These are phyloP conservation scores for Drosophila lacicola DNA, from an alignment of 2,888 invertebrate species.

Conservation along the genomic window DNA sequence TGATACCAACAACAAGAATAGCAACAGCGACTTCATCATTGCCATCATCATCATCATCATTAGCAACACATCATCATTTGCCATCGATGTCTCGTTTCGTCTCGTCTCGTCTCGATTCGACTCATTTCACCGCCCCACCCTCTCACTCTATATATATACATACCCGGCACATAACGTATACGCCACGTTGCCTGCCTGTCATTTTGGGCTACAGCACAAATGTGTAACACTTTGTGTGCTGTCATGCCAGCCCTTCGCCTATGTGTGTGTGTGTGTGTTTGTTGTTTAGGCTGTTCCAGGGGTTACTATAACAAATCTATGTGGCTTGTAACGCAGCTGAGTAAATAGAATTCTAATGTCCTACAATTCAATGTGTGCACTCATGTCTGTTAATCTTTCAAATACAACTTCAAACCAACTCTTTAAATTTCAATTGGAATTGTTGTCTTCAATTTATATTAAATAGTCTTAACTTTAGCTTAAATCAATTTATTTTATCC, in stretches of 20 bases:
- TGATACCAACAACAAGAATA: conserved; percentile 49
- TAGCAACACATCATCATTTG: conserved; percentile 70
- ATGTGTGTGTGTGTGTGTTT: conserved; percentile 10
- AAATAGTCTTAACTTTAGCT: background rate
- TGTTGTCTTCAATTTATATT: background rate
- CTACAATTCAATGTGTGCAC: conserved; percentile 2
- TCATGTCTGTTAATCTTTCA: conserved; percentile 11
- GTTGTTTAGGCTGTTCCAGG: conserved; percentile 10
- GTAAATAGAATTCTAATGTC: conserved; percentile 26
- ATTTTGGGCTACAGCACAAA: conserved; percentile 41
- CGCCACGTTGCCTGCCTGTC: conserved; percentile 29
- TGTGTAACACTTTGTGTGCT: conserved; percentile 54
- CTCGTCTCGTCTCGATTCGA: conserved; percentile 20
- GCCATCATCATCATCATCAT: conserved; percentile 46
- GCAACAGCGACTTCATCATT: conserved; percentile 33
- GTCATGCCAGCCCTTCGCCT: conserved; percentile 30
- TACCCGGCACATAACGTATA: conserved; percentile 7
- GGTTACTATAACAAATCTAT: conserved; percentile 22
- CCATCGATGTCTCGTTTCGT: conserved; percentile 52
- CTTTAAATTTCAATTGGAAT: background rate
- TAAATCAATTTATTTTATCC: no score
- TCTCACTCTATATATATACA: background rate
- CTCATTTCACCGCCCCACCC: conserved; percentile 6
- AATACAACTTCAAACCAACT: conserved; percentile 2
- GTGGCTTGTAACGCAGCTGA: conserved; percentile 28